A percentile compares a stretch with the other conserved stretches of the same genome.
Conservation (phyloP, 2,113 vertebrate species). For the Alligator sinensis region DNA sequence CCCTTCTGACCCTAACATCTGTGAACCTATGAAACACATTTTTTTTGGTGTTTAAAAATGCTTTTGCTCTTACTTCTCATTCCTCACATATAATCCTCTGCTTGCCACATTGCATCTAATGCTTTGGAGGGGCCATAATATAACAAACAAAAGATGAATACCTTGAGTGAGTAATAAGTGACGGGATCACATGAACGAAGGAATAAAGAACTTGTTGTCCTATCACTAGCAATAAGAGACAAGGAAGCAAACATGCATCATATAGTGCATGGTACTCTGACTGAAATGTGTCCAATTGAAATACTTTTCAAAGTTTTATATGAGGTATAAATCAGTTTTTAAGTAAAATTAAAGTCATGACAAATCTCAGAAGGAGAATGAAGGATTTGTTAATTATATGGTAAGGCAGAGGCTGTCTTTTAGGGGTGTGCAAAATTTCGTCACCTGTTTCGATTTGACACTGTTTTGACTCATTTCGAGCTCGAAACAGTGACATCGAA, state of each 20-base stretch:
- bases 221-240: not conserved
- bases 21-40: too few species aligned
- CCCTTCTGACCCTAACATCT: too few species aligned
- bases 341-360: not conserved
- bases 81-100: not conserved
- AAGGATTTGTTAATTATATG: slow-evolving; percentile 16
- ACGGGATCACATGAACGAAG: not conserved
- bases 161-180: not conserved
- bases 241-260: not conserved
- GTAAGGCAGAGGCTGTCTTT: not conserved
- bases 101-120: not conserved
- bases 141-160: not conserved
- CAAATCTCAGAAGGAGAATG: not conserved
- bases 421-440: not conserved
- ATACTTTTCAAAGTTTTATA: not conserved
- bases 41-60: not conserved
- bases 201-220: not conserved
- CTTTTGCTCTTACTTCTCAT: not conserved
- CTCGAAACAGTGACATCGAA: too few species aligned
- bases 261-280: not conserved
- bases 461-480: too few species aligned
- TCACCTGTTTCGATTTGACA: too few species aligned
- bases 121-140: not conserved
- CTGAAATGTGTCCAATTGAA: not conserved
- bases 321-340: not conserved